These are phyloP conservation scores for Leptinotarsa rubiginosa DNA, from an alignment of 2,888 invertebrate genomes.

Conservation along the genomic window DNA sequence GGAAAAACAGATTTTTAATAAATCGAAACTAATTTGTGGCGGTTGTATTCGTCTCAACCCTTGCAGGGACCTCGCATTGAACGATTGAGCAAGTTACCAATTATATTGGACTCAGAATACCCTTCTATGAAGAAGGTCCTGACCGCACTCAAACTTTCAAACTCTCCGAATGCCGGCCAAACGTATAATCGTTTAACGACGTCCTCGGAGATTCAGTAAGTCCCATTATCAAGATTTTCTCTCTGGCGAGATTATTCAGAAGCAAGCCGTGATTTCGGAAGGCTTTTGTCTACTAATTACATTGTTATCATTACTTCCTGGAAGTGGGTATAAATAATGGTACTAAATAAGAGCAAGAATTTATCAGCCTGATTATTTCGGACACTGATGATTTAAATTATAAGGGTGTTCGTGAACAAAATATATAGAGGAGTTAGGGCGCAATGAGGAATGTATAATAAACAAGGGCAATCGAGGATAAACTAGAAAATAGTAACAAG, in stretches of 20 bases:
- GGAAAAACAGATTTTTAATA: too few relatives aligned
- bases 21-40: too few relatives aligned
- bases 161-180: background rate
- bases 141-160: conserved; percentile 15
- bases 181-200: conserved; percentile 19
- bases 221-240: conserved; percentile 13
- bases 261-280: conserved; percentile 18
- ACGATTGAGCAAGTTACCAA: background rate
- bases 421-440: too few relatives aligned
- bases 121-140: background rate
- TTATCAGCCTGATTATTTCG: background rate
- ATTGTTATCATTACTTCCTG: conserved; percentile 20
- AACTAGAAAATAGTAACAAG: too few relatives aligned
- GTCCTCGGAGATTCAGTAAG: conserved; percentile 11
- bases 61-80: background rate
- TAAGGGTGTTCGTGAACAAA: too few relatives aligned
- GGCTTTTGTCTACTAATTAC: conserved; percentile 28
- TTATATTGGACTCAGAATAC: background rate
- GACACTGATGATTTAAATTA: background rate
- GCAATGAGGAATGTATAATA: too few relatives aligned
- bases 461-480: too few relatives aligned
- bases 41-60: background rate
- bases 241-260: conserved; percentile 8
- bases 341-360: conserved; percentile 4
- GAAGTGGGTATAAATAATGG: conserved; percentile 20